A percentile compares a stretch with the other conserved stretches of the same genome.
These are phyloP conservation scores for Hippocampus comes DNA, from an alignment of 2,113 vertebrate genomes.

Conservation along the genomic window DNA sequence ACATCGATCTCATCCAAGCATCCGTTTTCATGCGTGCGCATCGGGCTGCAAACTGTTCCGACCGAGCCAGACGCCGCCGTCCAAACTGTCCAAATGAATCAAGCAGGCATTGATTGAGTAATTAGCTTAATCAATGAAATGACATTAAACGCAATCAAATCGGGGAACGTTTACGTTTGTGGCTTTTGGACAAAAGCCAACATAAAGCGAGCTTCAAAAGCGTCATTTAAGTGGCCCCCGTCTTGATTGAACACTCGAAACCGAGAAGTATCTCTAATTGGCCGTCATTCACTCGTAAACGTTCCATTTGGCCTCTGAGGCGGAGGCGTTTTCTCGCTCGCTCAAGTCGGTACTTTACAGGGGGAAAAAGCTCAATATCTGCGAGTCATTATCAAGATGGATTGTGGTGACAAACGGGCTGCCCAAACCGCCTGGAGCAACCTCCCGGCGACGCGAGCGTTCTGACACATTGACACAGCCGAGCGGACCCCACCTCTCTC, in stretches of 20 bases:
- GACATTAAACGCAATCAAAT: slow-evolving; percentile 4
- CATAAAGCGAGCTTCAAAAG: slow-evolving; percentile 20
- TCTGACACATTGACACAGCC: slow-evolving; percentile 57
- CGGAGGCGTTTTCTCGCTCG: slow-evolving; percentile 31
- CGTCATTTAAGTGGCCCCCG: slow-evolving; percentile 26
- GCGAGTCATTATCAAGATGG: slow-evolving; percentile 68
- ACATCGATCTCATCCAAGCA: neutral
- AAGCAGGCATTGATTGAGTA: neutral
- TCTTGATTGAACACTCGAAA: slow-evolving; percentile 23
- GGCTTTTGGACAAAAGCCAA: slow-evolving; percentile 11
- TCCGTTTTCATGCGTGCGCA: neutral
- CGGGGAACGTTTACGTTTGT: neutral
- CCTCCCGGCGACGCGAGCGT: slow-evolving; percentile 61
- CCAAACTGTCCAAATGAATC: neutral
- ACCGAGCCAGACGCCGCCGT: neutral
- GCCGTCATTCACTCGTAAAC: slow-evolving; percentile 37
- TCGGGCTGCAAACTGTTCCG: neutral
- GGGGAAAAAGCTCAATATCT: slow-evolving; percentile 53
- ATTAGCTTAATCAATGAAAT: neutral
- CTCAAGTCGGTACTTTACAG: slow-evolving; percentile 45
- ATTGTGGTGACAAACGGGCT: slow-evolving; percentile 66
- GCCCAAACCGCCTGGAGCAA: slow-evolving; percentile 56
- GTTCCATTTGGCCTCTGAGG: slow-evolving; percentile 33
- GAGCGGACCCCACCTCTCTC: slow-evolving; percentile 27
- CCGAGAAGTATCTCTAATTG: slow-evolving; percentile 46